These are phyloP conservation scores for Drosophila kuntzei DNA, from an alignment of 2,888 invertebrate genomes.

Conservation along the genomic window DNA sequence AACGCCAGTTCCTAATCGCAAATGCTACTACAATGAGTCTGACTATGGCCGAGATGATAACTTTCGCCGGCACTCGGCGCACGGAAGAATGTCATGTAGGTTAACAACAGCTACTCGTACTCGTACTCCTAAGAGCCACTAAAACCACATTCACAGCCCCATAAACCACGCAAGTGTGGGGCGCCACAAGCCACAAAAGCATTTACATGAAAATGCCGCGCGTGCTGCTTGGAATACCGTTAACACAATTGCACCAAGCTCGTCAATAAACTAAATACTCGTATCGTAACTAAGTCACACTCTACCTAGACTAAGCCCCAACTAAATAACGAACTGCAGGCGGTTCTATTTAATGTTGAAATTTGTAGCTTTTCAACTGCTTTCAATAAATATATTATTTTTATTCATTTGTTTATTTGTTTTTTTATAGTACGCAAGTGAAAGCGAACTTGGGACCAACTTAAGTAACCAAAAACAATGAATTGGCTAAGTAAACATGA, in stretches of 20 bases:
- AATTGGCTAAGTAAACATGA: constrained; percentile 72
- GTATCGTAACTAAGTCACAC: constrained; percentile 43
- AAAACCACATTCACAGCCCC: constrained; percentile 42
- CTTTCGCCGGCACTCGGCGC: constrained; percentile 86
- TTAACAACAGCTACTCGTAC: constrained; percentile 37
- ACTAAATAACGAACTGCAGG: constrained; percentile 42
- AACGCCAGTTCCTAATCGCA: constrained; percentile 85
- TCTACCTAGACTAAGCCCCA: constrained; percentile 44
- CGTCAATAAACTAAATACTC: constrained; percentile 32
- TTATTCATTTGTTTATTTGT: constrained; percentile 35
- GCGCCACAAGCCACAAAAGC: constrained; percentile 56
- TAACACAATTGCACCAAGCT: constrained; percentile 61
- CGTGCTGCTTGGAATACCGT: constrained; percentile 52
- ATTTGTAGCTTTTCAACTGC: constrained; percentile 32
- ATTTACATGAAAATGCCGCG: constrained; percentile 73
- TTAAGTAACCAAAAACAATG: constrained; percentile 36
- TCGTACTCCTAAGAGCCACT: constrained; percentile 33
- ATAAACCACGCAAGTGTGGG: constrained; percentile 37
- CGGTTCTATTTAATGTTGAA: constrained; percentile 36
- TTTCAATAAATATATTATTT: constrained; percentile 41
- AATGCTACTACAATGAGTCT: constrained; percentile 85
- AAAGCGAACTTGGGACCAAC: constrained; percentile 62
- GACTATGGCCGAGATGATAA: constrained; percentile 83
- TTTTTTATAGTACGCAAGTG: constrained; percentile 75
- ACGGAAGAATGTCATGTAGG: constrained; percentile 85